phyloP scores from a whole-genome alignment of 2,113 vertebrate genomes.

The Callocephalon fimbriatum region DNA sequence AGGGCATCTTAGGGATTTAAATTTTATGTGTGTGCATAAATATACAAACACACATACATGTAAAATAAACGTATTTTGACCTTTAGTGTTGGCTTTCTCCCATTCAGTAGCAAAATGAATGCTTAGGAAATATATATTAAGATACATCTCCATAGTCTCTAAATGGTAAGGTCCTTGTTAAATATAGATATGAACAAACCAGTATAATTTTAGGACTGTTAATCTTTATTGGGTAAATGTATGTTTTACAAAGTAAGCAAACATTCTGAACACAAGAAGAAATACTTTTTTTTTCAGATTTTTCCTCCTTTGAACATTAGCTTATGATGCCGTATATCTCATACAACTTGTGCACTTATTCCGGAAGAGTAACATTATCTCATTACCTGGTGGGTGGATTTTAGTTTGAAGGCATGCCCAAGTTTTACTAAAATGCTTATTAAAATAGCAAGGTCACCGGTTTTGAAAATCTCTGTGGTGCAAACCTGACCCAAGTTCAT shows the following conservation, averaged over 20 bases:
- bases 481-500: background rate
- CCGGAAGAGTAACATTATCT: background rate
- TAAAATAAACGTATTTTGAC: background rate
- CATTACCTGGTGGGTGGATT: background rate
- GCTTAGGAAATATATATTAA: background rate
- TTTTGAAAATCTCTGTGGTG: background rate
- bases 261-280: slow-evolving; percentile 10
- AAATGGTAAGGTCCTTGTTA: background rate
- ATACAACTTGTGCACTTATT: background rate
- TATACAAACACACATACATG: rapidly evolving
- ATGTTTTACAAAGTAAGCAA: slow-evolving; percentile 39
- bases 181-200: background rate
- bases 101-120: background rate
- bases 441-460: background rate
- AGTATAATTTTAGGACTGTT: slow-evolving; percentile 16
- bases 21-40: background rate
- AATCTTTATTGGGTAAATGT: slow-evolving; percentile 65
- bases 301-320: background rate
- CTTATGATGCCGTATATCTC: background rate
- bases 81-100: background rate
- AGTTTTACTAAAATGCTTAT: background rate
- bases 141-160: background rate
- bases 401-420: background rate
- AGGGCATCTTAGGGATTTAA: background rate
- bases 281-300: background rate